Evolutionary conservation across 2,113 vertebrate species (phyloP).

Genomic region (Caranx melampygus): DNA sequence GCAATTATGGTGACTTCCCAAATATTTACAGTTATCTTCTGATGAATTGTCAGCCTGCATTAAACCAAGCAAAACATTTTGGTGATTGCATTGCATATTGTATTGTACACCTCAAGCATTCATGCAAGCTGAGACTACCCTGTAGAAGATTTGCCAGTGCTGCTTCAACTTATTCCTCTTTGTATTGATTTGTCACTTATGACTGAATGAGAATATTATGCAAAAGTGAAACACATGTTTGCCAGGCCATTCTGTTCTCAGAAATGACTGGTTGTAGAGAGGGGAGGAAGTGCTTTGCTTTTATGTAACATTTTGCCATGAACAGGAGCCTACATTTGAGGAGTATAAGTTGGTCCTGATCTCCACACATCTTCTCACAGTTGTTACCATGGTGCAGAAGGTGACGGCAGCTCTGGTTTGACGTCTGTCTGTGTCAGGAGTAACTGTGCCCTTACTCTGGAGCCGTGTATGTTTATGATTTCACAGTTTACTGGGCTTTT

Average conservation of each 20-base stretch:
- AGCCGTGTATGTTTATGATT: slow-evolving; percentile 37
- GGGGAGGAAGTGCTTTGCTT: slow-evolving; percentile 7
- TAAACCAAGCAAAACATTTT: slow-evolving; percentile 10
- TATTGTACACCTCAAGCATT: slow-evolving; percentile 3
- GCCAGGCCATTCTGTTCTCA: slow-evolving; percentile 24
- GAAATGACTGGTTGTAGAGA: slow-evolving; percentile 19
- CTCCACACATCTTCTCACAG: slow-evolving; percentile 17
- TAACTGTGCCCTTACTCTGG: slow-evolving; percentile 3
- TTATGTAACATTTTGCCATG: slow-evolving; percentile 33
- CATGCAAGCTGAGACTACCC: not conserved
- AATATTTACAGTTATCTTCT: slow-evolving; percentile 38
- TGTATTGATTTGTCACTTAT: slow-evolving; percentile 7
- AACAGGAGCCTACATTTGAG: slow-evolving; percentile 5
- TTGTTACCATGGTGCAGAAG: slow-evolving; percentile 9
- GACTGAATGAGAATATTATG: slow-evolving; percentile 24
- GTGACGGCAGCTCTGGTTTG: slow-evolving; percentile 29
- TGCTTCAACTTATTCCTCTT: slow-evolving; percentile 7
- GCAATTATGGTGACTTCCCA: slow-evolving; percentile 29
- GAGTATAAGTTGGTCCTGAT: slow-evolving; percentile 20
- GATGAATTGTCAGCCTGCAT: slow-evolving; percentile 12
- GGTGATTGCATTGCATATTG: slow-evolving; percentile 11
- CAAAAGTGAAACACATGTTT: slow-evolving; percentile 39
- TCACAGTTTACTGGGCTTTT: not conserved
- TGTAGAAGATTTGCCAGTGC: not conserved
- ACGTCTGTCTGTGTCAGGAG: slow-evolving; percentile 10